Base-by-base conservation (phyloP, 2,888 invertebrate species). In the Patella caerulea region DNA sequence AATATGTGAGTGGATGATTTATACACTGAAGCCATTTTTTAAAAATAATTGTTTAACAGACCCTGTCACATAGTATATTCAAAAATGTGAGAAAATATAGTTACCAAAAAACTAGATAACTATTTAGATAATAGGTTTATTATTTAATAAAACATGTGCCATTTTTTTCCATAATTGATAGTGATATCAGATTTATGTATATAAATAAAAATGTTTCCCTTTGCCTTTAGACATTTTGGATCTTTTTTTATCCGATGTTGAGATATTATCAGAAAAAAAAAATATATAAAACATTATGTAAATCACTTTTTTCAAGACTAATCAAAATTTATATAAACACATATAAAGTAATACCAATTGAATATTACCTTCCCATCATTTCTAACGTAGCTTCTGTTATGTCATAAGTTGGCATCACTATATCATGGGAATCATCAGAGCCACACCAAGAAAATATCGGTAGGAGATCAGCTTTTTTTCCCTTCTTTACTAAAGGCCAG, bases 381-480 rank as follows among this genome's bases (percentile, higher is more conserved):
- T 98, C 97, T 81, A 98, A 91, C 1, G 96, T 95, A 17, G 98
- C 95, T 92, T 98, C 96, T 0, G 97, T 97, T 72, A 98, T 93
- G 90, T 98, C 98, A 92, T 98, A 98, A 0, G 98, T 98, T 11
- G 98, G 98, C 93, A 98, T 93, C 53, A 97, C 94, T 90, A 98
- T 97, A 91, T 99, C 98, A 86, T 94, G 93, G 7, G 95, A 95
- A 79, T 95, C 95, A 78, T 94, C 93, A 82, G 97, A 98, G 1
- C 98, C 98, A 92, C 98, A 98, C 98, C 98, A 99, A 19, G 98
- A 98, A 90, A 98, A 96, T 81, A 99, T 94, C 2, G 98, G 98
- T 9, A 93, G 79, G 82, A 95, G 93, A 15, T 93, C 93, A 17
- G 93, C 91, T 7, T 79, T 79, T 2, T 75, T 77, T 65, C 82